phyloP scores from a whole-genome alignment of 2,888 invertebrate genomes.

The Ichneumon xanthorius region DNA sequence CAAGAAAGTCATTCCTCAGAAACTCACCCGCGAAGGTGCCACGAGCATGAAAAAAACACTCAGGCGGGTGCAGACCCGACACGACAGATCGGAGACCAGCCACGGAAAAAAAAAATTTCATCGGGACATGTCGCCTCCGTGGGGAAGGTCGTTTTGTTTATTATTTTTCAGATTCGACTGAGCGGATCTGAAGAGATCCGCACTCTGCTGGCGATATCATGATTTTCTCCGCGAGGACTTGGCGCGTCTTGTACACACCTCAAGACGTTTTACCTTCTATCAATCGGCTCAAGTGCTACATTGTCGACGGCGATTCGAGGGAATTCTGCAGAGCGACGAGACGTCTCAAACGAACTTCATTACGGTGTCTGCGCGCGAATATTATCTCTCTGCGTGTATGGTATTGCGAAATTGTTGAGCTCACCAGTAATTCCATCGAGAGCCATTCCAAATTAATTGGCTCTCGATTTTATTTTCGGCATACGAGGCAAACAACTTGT shows the following conservation, averaged over 20 bases:
- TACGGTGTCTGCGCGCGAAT: too few relatives aligned
- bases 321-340: neutral
- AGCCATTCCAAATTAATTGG: neutral
- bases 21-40: slow-evolving; percentile 72
- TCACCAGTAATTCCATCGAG: neutral
- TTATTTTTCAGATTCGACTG: slow-evolving; percentile 71
- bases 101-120: slow-evolving; percentile 56
- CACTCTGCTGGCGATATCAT: neutral
- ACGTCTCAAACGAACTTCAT: too few relatives aligned
- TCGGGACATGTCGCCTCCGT: slow-evolving; percentile 53
- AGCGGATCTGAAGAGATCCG: slow-evolving; percentile 1
- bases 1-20: slow-evolving; percentile 21
- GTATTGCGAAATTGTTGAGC: neutral
- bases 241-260: neutral
- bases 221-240: slow-evolving; percentile 10
- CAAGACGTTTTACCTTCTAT: neutral
- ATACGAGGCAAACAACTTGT: neutral
- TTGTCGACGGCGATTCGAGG: slow-evolving; percentile 6
- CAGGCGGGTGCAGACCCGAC: slow-evolving; percentile 70
- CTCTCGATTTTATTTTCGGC: slow-evolving; percentile 2
- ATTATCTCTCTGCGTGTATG: neutral
- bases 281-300: slow-evolving; percentile 6
- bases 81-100: slow-evolving; percentile 71
- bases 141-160: slow-evolving; percentile 77
- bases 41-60: slow-evolving; percentile 71